Evolutionary conservation across 2,888 invertebrate species (phyloP).

Genomic region (Parthenolecanium corni): DNA sequence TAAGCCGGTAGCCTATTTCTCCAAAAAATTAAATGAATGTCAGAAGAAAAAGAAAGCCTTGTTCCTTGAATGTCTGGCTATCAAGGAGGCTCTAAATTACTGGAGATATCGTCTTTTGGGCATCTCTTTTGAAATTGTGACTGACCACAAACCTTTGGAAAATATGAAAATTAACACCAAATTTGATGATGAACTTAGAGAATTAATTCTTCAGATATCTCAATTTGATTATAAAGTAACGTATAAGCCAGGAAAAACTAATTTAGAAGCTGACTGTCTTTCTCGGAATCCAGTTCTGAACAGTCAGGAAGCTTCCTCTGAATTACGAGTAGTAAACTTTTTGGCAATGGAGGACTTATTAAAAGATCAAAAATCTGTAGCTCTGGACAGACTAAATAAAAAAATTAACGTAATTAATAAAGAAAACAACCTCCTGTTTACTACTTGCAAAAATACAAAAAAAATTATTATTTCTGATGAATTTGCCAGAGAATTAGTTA

Average conservation of each 20-base stretch:
- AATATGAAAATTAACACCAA: slow-evolving; percentile 32
- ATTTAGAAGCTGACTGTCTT: slow-evolving; percentile 32
- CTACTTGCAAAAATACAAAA: slow-evolving; percentile 25
- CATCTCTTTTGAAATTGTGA: slow-evolving; percentile 15
- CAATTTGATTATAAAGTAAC: slow-evolving; percentile 32
- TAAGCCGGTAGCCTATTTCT: slow-evolving; percentile 32
- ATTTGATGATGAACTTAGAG: slow-evolving; percentile 31
- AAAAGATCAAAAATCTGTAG: slow-evolving; percentile 30
- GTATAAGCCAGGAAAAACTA: slow-evolving; percentile 32
- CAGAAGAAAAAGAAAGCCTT: slow-evolving; percentile 30
- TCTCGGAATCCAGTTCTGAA: slow-evolving; percentile 32
- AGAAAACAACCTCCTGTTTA: slow-evolving; percentile 28
- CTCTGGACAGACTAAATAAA: not conserved
- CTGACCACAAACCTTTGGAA: slow-evolving; percentile 32
- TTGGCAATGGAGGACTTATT: slow-evolving; percentile 30
- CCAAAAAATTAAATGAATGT: slow-evolving; percentile 28
- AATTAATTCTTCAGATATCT: slow-evolving; percentile 31
- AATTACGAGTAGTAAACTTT: slow-evolving; percentile 1
- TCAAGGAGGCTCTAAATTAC: slow-evolving; percentile 30
- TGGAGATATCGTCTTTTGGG: slow-evolving; percentile 29
- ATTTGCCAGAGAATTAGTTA: slow-evolving; percentile 29
- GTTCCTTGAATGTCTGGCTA: slow-evolving; percentile 30
- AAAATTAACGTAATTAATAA: slow-evolving; percentile 15
- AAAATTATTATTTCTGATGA: slow-evolving; percentile 30
- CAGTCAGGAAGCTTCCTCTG: not conserved